Conservation (phyloP, 2,888 invertebrate species). For the Epiperipatus broadwayi region DNA sequence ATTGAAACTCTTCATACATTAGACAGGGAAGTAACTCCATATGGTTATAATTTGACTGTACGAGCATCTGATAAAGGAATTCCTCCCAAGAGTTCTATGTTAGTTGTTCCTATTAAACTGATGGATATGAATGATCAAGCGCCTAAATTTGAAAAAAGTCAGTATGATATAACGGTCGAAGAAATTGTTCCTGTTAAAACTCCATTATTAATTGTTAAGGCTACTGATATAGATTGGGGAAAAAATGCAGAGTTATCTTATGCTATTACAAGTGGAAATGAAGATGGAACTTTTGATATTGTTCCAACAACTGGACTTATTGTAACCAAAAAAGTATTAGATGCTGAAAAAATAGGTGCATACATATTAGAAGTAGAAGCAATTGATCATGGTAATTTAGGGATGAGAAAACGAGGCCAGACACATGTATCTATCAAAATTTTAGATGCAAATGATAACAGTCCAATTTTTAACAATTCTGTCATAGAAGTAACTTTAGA, state of each 20-base stretch:
- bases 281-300: slow-evolving; percentile 64
- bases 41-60: slow-evolving; percentile 68
- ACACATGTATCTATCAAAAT: slow-evolving; percentile 56
- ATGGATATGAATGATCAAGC: slow-evolving; percentile 64
- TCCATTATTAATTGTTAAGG: slow-evolving; percentile 65
- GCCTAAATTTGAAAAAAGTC: slow-evolving; percentile 64
- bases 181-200: slow-evolving; percentile 76
- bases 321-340: slow-evolving; percentile 57
- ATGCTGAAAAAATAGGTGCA: slow-evolving; percentile 61
- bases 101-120: slow-evolving; percentile 58
- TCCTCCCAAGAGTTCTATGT: slow-evolving; percentile 55
- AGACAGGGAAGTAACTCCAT: slow-evolving; percentile 54
- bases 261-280: slow-evolving; percentile 61
- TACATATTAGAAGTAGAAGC: slow-evolving; percentile 76
- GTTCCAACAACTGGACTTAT: slow-evolving; percentile 74
- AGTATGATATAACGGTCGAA: slow-evolving; percentile 65
- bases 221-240: slow-evolving; percentile 62
- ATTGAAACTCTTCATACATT: slow-evolving; percentile 55
- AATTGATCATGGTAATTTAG: slow-evolving; percentile 63
- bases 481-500: slow-evolving; percentile 41
- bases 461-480: slow-evolving; percentile 53
- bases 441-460: slow-evolving; percentile 80
- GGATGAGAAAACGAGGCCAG: slow-evolving; percentile 64
- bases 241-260: slow-evolving; percentile 63
- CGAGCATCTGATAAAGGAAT: slow-evolving; percentile 61